Conservation (phyloP, 2,797 vertebrate genomes). For the Garrulus glandarius region DNA sequence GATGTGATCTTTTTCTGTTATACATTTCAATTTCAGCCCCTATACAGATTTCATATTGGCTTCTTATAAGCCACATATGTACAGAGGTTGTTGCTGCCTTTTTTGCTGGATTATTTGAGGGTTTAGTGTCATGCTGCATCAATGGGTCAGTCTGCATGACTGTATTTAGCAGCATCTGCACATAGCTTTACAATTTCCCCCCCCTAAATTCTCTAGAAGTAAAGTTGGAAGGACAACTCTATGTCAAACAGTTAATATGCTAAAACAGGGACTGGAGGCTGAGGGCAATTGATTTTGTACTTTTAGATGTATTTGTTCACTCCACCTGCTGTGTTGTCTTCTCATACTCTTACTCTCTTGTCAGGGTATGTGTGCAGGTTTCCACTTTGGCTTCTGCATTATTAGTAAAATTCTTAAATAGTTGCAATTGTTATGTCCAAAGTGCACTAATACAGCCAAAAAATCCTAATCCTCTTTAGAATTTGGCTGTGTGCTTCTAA, state of each 20-base stretch:
- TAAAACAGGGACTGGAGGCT: background rate
- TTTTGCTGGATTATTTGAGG: background rate
- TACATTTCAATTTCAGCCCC: background rate
- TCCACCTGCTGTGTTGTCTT: background rate
- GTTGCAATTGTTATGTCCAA: background rate
- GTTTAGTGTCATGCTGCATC: background rate
- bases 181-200: background rate
- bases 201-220: background rate
- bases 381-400: background rate
- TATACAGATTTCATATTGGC: background rate
- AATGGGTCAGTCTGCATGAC: background rate
- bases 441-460: background rate
- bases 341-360: background rate
- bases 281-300: background rate
- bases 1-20: background rate
- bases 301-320: background rate
- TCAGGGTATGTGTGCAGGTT: background rate
- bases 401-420: background rate
- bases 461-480: background rate
- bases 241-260: background rate
- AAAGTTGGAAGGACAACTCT: background rate
- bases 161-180: background rate
- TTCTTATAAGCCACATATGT: background rate
- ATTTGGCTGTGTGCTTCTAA: background rate
- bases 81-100: background rate